Evolutionary conservation across 1,140 invertebrate species (phyloP).

Genomic region (Trissolcus basalis): DNA sequence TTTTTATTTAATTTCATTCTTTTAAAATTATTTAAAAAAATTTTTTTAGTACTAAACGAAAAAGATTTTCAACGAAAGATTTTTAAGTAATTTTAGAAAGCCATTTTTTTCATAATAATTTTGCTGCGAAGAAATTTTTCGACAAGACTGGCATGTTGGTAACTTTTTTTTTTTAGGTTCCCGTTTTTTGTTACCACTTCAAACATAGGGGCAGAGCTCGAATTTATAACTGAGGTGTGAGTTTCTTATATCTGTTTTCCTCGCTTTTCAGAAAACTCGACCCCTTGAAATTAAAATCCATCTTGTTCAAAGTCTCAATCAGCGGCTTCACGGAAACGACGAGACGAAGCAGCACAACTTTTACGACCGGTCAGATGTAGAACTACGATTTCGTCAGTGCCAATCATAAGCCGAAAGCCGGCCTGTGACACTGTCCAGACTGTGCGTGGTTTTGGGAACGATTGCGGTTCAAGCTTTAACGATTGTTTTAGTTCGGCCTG

Average conservation of each 20-base stretch:
- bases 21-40: too few relatives aligned
- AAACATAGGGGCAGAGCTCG: slow-evolving; percentile 24
- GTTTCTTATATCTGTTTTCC: background rate
- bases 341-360: background rate
- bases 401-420: slow-evolving; percentile 35
- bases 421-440: slow-evolving; percentile 69
- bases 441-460: slow-evolving; percentile 46
- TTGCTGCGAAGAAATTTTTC: too few relatives aligned
- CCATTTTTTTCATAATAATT: too few relatives aligned
- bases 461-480: slow-evolving; percentile 62
- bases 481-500: slow-evolving; percentile 67
- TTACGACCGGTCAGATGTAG: slow-evolving; percentile 23
- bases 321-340: too few relatives aligned
- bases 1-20: too few relatives aligned
- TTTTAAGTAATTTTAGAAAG: too few relatives aligned
- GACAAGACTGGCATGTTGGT: slow-evolving; percentile 10
- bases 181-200: slow-evolving; percentile 27
- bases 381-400: slow-evolving; percentile 20
- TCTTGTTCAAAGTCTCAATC: background rate
- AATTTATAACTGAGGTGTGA: slow-evolving; percentile 37
- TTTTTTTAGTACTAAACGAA: background rate
- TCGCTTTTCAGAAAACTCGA: background rate
- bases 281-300: background rate
- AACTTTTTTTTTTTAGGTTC: slow-evolving; percentile 14
- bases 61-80: too few relatives aligned